Evolutionary conservation across 2,113 vertebrate species (phyloP).

Genomic region (Prionailurus bengalensis): DNA sequence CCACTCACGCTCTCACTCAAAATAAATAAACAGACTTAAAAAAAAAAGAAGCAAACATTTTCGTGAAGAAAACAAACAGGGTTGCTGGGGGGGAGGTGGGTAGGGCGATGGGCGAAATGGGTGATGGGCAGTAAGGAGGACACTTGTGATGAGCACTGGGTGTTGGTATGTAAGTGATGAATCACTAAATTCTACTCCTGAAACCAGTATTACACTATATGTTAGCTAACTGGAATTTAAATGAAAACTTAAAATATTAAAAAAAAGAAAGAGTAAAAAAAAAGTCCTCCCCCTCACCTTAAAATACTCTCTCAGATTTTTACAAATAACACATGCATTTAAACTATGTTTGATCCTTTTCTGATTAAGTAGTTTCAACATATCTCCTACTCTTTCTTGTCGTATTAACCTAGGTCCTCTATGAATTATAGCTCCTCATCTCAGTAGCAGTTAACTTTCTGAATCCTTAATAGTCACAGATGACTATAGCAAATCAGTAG

Average conservation of each 20-base stretch:
- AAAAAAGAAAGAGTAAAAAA: not conserved
- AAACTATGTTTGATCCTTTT: constrained; percentile 5
- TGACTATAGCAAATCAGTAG: not conserved
- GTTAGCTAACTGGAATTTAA: not conserved
- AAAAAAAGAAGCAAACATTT: not conserved
- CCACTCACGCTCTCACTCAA: too few species aligned
- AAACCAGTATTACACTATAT: not conserved
- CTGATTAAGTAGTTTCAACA: not conserved
- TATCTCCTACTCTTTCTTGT: not conserved
- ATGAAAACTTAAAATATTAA: not conserved
- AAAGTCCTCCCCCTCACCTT: not conserved
- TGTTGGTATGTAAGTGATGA: not conserved
- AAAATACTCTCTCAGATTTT: not conserved
- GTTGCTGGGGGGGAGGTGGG: not conserved
- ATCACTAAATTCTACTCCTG: not conserved
- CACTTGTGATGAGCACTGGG: not conserved
- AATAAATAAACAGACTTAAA: too few species aligned
- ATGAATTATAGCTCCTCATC: constrained; percentile 15
- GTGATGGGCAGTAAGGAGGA: not conserved
- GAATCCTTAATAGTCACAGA: constrained; percentile 37
- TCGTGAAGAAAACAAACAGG: not conserved
- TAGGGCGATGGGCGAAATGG: not conserved
- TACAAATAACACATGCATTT: not conserved
- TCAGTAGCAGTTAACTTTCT: constrained; percentile 25
- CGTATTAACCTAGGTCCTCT: not conserved